phyloP scores from a whole-genome alignment of 2,113 vertebrate species.

The Procapra przewalskii region DNA sequence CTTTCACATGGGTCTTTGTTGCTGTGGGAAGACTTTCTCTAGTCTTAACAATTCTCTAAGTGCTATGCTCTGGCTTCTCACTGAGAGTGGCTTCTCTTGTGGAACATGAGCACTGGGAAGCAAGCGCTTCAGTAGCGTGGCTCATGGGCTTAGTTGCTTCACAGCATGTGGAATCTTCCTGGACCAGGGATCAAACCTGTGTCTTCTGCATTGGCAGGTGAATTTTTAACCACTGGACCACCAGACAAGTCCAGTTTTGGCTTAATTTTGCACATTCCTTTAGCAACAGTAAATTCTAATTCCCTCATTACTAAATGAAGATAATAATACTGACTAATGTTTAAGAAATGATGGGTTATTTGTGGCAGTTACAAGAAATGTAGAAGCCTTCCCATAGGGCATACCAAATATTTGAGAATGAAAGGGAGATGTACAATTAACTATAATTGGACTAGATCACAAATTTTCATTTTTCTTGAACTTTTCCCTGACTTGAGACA shows the following conservation, averaged over 20 bases:
- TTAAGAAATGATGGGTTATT: background rate
- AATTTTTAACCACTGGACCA: background rate
- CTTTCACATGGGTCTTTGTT: background rate
- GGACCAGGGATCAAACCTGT: background rate
- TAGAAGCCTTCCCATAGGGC: background rate
- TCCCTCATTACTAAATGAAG: background rate
- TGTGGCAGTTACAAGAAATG: background rate
- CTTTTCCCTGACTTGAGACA: background rate
- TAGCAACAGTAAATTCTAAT: background rate
- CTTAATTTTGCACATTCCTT: background rate
- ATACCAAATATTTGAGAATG: background rate
- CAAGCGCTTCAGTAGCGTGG: background rate
- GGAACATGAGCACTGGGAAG: background rate
- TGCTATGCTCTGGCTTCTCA: background rate
- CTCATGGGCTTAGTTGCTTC: background rate
- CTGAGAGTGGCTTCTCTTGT: background rate
- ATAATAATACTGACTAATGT: background rate
- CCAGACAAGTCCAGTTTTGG: background rate
- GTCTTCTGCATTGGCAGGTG: background rate
- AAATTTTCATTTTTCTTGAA: background rate
- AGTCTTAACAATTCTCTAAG: background rate
- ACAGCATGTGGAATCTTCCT: background rate
- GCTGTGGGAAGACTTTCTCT: background rate
- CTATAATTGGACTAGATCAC: background rate
- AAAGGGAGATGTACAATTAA: background rate